These are phyloP conservation scores for Ectropis crepuscularia DNA, from an alignment of 2,888 invertebrate genomes.

Conservation along the genomic window DNA sequence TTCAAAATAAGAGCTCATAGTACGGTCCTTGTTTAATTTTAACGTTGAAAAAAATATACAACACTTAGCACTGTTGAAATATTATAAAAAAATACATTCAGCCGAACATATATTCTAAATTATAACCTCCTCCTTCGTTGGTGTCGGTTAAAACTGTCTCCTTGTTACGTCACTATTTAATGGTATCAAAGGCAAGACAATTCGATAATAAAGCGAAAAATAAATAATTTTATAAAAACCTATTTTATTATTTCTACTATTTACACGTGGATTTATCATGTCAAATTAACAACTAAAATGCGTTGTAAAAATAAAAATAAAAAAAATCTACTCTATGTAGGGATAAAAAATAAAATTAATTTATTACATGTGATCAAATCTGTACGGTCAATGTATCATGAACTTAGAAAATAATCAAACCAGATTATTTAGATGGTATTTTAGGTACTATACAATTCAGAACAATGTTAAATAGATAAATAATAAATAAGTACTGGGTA, in stretches of 20 bases:
- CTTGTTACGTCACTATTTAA: slow-evolving; percentile 13
- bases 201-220: slow-evolving; percentile 38
- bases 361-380: slow-evolving; percentile 27
- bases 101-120: no score
- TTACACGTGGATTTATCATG: slow-evolving; percentile 50
- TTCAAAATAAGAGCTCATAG: no score
- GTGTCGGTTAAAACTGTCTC: neutral
- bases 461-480: no score
- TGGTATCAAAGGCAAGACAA: slow-evolving; percentile 35
- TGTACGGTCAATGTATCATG: neutral
- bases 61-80: no score
- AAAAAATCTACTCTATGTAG: slow-evolving; percentile 47
- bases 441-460: no score
- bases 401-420: neutral
- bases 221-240: slow-evolving; percentile 45
- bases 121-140: no score
- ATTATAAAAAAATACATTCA: no score
- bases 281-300: slow-evolving; percentile 42
- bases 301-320: slow-evolving; percentile 58
- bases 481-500: neutral
- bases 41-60: no score
- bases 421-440: no score
- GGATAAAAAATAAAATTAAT: slow-evolving; percentile 53
- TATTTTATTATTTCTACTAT: slow-evolving; percentile 41
- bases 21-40: no score